Evolutionary conservation across 2,113 vertebrate species (phyloP), one percentile per base, ranked within the genome.

Genomic region (Dinomys branickii): DNA sequence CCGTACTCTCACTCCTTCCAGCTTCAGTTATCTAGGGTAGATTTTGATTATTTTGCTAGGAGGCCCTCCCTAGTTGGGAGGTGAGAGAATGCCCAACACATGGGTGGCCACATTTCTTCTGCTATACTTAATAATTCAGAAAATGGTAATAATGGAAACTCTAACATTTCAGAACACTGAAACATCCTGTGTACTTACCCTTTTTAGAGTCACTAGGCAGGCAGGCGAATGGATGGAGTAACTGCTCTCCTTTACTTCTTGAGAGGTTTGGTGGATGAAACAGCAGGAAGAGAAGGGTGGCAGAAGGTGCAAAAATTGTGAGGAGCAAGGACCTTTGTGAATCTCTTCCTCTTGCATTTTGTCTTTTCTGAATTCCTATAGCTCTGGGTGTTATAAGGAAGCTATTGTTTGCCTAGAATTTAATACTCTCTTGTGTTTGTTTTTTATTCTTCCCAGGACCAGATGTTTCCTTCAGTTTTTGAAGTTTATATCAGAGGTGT

Each of bases 361-460:
- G 20, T 41, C 59, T 50, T 90, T 71, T 85, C 59, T 82, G 33
- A 89, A 85, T 61, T 35, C 11, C 63, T 88, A 26, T 63, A 1
- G 73, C 82, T 93, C 77, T 92, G 67, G 30, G 71, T 58, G 22
- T 69, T 83, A 90, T 20, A 93, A 94, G 63, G 78, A 94, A 96
- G 87, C n/a, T 59, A 52, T 33, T 77, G 41, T 94, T 95, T 96
- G 88, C 85, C 94, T 92, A 94, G 92, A 95, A 87, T 94, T 88
- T 56, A 87, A 47, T 85, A 52, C 52, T 80, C 5, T 87, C 17
- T 88, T 78, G 44, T 82, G 47, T 90, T 94, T 92, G 63, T 84
- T 96, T 50, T 88, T 95, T 54, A 63, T 94, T 81, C 63, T 96
- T 90, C 67, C 73, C 38, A 84, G 56, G 26, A 71, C 78, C 88